These are phyloP conservation scores for Ceriagrion tenellum DNA, from an alignment of 2,888 invertebrate species.

Conservation along the genomic window DNA sequence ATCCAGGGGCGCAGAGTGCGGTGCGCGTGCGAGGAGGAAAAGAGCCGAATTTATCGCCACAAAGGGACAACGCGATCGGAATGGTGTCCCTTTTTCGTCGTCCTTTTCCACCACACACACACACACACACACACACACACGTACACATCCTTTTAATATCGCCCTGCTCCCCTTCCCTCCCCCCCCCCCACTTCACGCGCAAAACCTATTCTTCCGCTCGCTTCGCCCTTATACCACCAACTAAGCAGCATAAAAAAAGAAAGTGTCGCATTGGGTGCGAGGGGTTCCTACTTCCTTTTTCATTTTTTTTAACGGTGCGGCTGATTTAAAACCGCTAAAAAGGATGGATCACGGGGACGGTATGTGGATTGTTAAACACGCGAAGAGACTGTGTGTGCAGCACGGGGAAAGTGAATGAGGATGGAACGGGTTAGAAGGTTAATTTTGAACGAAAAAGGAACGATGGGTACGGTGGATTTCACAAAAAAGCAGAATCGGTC, in stretches of 20 bases:
- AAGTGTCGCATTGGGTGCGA: not conserved
- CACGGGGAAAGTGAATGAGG: not conserved
- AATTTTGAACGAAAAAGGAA: not conserved
- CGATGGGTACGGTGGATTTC: not conserved
- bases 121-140: no score
- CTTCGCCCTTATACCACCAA: not conserved
- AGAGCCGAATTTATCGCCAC: conserved; percentile 1
- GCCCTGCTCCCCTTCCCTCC: no score
- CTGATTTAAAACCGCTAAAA: not conserved
- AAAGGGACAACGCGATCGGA: conserved; percentile 9
- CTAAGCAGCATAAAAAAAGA: not conserved
- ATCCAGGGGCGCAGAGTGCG: not conserved
- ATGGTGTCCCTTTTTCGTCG: not conserved
- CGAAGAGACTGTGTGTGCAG: not conserved
- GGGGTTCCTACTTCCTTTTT: no score
- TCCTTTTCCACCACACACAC: no score
- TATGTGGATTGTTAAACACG: not conserved
- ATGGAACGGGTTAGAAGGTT: not conserved
- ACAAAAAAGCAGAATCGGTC: not conserved
- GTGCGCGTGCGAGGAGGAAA: not conserved
- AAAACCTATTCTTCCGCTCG: not conserved
- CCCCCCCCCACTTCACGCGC: no score
- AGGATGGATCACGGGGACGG: not conserved
- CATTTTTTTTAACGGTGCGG: not conserved
- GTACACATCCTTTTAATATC: not conserved